Percentiles rank a stretch among this genome's conserved stretches.
Evolutionary conservation across 2,797 vertebrate species (phyloP).

Genomic region (Malacoctenus gilli): DNA sequence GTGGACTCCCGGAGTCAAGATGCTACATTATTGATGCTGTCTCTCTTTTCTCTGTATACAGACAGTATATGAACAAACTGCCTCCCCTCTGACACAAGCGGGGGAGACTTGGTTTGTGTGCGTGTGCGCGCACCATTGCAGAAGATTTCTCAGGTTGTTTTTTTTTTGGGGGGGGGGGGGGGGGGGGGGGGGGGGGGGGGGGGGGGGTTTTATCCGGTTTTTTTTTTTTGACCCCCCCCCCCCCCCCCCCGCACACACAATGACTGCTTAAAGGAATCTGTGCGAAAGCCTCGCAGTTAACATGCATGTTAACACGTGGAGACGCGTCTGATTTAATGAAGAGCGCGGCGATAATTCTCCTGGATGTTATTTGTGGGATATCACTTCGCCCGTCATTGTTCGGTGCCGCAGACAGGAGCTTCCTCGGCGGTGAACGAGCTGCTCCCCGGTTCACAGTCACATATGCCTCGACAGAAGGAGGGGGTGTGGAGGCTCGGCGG

Average conservation of each 20-base stretch:
- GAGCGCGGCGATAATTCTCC: slow-evolving; percentile 9
- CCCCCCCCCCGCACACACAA: slow-evolving; percentile 13
- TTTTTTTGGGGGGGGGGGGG: no score
- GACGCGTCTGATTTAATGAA: slow-evolving; percentile 32
- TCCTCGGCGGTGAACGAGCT: slow-evolving; percentile 36
- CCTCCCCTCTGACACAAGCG: slow-evolving; percentile 71
- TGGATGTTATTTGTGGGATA: slow-evolving; percentile 27
- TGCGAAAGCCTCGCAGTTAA: slow-evolving; percentile 39
- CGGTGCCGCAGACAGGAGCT: slow-evolving; percentile 28
- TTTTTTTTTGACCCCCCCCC: no score
- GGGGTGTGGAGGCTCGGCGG: slow-evolving; percentile 54
- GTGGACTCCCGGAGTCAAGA: slow-evolving; percentile 79
- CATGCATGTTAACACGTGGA: slow-evolving; percentile 32
- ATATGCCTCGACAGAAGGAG: slow-evolving; percentile 72
- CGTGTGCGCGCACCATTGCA: slow-evolving; percentile 30
- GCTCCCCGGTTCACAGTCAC: slow-evolving; percentile 58
- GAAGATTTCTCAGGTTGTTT: slow-evolving; percentile 56
- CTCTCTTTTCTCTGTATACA: slow-evolving; percentile 73
- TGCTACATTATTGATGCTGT: slow-evolving; percentile 84
- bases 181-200: no score
- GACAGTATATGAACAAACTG: slow-evolving; percentile 75
- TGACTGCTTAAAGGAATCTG: slow-evolving; percentile 27
- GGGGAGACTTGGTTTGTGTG: slow-evolving; percentile 42
- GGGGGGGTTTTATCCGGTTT: no score
- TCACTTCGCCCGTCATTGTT: slow-evolving; percentile 25